Base-by-base conservation (phyloP, 1,140 invertebrate genomes). In the Drosophila azteca region DNA sequence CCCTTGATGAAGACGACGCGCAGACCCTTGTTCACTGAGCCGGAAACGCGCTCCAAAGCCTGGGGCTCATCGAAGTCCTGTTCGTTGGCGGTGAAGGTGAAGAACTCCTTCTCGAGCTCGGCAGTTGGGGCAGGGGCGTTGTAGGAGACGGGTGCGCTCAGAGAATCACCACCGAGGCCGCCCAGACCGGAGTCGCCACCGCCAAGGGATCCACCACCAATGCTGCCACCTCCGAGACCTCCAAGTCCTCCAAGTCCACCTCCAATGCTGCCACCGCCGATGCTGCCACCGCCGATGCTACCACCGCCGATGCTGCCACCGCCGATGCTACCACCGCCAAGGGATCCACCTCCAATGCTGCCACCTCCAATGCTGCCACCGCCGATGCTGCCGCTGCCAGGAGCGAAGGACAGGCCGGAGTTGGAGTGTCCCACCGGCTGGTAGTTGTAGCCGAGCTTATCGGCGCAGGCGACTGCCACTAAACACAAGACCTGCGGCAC, bases 1-100 rank as follows among this genome's bases (percentile, higher is more conserved):
- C 84, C 88, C 79, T 90, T 90, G 54, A 90, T 89, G 79, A 90
- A 89, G 54, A 90, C 74, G 22, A 90, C 88, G 4, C 88, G 84
- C 13, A 90, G 77, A 39, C 53, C 83, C 57, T 83, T 79, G 64
- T 89, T 90, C 29, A 90, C 26, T 0, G 81, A 77, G 26, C 59
- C 51, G 6, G 71, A 26, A 8, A 77, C 68, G 11, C 71, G 65
- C 35, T 90, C 73, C 5, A 71, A 41, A 24, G 54, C 65, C 9
- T 76, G 50, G 5, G 77, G 71, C 55, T 90, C 80, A 62, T 90
- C 75, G 41, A 88, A 88, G 44, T 84, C 83, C 49, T 73, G 66
- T 29, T 88, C 83, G 57, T 80, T 78, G 52, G 83, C 87, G 41
- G 65, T 49, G 65, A 50, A 90, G 24, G 66, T 75, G 57, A 83